These are phyloP conservation scores for Sus cebifrons DNA, from an alignment of 2,797 vertebrate genomes.

Conservation along the genomic window DNA sequence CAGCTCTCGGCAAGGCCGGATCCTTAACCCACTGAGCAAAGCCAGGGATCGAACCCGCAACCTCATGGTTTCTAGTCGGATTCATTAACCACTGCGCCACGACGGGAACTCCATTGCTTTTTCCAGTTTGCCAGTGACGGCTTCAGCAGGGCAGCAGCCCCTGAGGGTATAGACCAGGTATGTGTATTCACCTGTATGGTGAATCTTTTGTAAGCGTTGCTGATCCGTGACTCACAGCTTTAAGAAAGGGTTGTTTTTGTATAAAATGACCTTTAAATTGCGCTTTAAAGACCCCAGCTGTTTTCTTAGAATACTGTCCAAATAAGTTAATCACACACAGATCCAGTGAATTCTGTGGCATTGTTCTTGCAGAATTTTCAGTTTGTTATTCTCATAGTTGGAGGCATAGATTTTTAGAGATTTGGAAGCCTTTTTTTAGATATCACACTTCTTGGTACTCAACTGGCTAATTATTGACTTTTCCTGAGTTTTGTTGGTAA, in stretches of 20 bases:
- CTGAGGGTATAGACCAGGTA: constrained; percentile 70
- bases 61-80: no score
- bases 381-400: neutral
- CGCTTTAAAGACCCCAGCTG: constrained; percentile 21
- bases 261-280: constrained; percentile 40
- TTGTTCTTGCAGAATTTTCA: neutral
- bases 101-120: neutral
- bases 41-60: no score
- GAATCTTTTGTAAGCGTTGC: constrained; percentile 68
- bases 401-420: neutral
- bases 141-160: neutral
- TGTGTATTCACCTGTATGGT: neutral
- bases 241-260: constrained; percentile 63
- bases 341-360: neutral
- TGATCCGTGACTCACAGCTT: constrained; percentile 79
- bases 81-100: no score
- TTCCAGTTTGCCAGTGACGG: constrained; percentile 3
- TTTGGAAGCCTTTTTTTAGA: neutral
- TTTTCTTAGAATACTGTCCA: constrained; percentile 65
- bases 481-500: constrained; percentile 1
- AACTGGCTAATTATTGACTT: neutral
- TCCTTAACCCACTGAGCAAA: no score
- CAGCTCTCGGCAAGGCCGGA: no score
- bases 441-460: neutral
- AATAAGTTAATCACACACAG: neutral